phyloP scores from a whole-genome alignment of 1,140 invertebrate genomes.

The Trichogramma pretiosum region DNA sequence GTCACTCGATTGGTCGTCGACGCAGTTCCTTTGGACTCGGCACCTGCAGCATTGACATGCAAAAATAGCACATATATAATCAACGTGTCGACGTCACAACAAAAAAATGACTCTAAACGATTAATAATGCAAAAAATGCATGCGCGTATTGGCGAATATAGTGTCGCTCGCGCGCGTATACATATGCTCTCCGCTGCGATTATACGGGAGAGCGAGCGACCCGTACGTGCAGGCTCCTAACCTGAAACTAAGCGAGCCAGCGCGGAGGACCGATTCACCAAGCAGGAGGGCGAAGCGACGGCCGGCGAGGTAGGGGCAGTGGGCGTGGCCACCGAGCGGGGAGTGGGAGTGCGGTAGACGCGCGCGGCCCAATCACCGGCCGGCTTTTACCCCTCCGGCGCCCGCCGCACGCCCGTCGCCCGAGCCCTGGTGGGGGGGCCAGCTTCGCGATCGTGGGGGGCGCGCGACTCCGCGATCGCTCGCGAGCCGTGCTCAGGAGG shows the following conservation, averaged over 20 bases:
- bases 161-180: constrained; percentile 15
- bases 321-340: constrained; percentile 22
- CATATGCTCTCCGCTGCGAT: constrained; percentile 12
- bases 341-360: constrained; percentile 35
- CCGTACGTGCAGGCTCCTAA: constrained; percentile 48
- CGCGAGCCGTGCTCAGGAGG: too few relatives aligned
- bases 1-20: too few relatives aligned
- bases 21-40: too few relatives aligned
- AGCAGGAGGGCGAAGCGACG: constrained; percentile 37
- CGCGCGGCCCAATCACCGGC: constrained; percentile 32
- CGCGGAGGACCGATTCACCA: constrained; percentile 44
- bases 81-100: too few relatives aligned
- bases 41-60: too few relatives aligned
- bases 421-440: constrained; percentile 20
- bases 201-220: constrained; percentile 36
- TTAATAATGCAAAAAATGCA: too few relatives aligned
- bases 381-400: too few relatives aligned
- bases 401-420: constrained; percentile 24
- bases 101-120: too few relatives aligned
- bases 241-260: constrained; percentile 49
- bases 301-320: constrained; percentile 31
- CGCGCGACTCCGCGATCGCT: background rate
- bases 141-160: too few relatives aligned
- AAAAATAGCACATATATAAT: too few relatives aligned
- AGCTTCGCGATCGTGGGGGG: constrained; percentile 27